Conservation (phyloP, 2,113 vertebrate species). For the Eublepharis macularius region DNA sequence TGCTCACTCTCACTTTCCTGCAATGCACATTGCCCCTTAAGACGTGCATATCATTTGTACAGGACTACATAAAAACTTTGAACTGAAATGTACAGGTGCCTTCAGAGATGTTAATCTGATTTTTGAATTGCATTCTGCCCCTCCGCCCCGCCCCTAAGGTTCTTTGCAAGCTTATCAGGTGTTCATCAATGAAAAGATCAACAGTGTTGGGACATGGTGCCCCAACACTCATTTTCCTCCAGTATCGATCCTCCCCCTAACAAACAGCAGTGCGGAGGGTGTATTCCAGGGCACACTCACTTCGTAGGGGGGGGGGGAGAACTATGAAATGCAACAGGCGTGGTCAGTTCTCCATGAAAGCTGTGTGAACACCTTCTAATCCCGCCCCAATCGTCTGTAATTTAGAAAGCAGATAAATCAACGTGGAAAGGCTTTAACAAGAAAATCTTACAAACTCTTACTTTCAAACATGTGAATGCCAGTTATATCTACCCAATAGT, state of each 20-base stretch:
- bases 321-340: background rate
- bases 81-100: background rate
- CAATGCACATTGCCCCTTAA: no score
- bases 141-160: accelerated
- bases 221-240: background rate
- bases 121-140: background rate
- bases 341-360: background rate
- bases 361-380: background rate
- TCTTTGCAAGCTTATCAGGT: background rate
- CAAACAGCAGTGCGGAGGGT: background rate
- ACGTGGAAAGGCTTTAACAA: background rate
- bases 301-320: background rate
- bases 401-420: background rate
- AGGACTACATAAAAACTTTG: background rate
- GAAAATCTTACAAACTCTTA: background rate
- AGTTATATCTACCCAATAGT: background rate
- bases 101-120: background rate
- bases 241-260: background rate
- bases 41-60: background rate
- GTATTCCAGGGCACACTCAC: background rate
- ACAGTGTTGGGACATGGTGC: no score
- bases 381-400: background rate
- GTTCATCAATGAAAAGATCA: background rate
- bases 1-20: no score
- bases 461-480: background rate